phyloP scores from a whole-genome alignment of 2,113 vertebrate species.

The Podarcis raffonei region DNA sequence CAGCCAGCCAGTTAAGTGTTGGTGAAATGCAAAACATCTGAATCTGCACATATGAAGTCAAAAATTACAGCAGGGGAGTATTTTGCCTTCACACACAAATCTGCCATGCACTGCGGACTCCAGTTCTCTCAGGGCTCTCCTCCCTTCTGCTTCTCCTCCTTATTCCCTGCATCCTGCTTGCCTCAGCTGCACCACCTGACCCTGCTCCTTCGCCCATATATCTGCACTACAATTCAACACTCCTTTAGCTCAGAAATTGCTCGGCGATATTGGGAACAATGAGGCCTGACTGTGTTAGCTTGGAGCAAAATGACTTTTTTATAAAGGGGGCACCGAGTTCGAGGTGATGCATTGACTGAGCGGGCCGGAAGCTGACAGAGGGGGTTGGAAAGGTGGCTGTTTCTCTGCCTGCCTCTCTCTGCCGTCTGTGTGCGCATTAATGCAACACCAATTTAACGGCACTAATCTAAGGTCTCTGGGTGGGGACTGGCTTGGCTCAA shows the following conservation, averaged over 20 bases:
- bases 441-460: neutral
- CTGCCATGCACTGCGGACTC: neutral
- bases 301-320: constrained; percentile 25
- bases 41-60: neutral
- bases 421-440: neutral
- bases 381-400: neutral
- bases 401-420: neutral
- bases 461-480: neutral
- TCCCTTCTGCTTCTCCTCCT: neutral
- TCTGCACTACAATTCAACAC: constrained; percentile 29
- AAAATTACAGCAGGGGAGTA: neutral
- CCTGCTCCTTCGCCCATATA: constrained; percentile 24
- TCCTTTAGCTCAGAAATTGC: constrained; percentile 46
- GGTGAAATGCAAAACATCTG: neutral
- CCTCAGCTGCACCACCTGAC: neutral
- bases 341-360: neutral
- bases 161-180: neutral
- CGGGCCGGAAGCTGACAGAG: neutral
- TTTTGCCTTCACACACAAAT: neutral
- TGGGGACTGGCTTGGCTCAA: too few species aligned
- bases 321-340: constrained; percentile 19
- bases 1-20: neutral
- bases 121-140: neutral
- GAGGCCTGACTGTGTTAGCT: constrained; percentile 55
- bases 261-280: constrained; percentile 49